Conservation (phyloP, 1,140 invertebrate genomes). For the Drosophila sproati region DNA sequence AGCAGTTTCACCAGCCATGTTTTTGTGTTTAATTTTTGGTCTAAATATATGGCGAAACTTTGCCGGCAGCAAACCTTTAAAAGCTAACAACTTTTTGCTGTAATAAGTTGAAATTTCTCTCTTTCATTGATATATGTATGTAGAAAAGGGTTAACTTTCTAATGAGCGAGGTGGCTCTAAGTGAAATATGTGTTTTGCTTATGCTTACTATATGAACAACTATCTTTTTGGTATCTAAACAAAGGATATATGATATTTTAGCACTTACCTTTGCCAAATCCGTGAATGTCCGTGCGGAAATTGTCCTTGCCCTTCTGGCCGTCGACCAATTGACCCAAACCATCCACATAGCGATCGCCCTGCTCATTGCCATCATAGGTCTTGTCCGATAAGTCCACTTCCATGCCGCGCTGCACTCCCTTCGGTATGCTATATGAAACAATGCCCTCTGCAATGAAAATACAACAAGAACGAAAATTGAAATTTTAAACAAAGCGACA, state of each 20-base stretch:
- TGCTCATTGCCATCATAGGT: conserved; percentile 96
- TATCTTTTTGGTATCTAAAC: not conserved
- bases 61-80: conserved; percentile 10
- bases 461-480: conserved; percentile 15
- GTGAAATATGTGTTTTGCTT: conserved; percentile 8
- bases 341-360: conserved; percentile 90
- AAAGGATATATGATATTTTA: not conserved
- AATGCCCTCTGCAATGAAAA: conserved; percentile 89
- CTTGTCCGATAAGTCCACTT: conserved; percentile 94
- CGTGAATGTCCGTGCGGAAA: conserved; percentile 90
- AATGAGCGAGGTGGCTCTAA: conserved; percentile 21
- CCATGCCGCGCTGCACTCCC: conserved; percentile 91
- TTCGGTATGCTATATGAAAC: conserved; percentile 93
- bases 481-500: conserved; percentile 36
- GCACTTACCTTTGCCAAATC: conserved; percentile 89
- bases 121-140: too few species aligned
- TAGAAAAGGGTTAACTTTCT: conserved; percentile 15
- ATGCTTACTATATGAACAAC: not conserved
- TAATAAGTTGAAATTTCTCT: too few species aligned
- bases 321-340: conserved; percentile 96
- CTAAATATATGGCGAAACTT: conserved; percentile 54
- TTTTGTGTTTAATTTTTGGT: not conserved
- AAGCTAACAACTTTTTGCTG: conserved; percentile 15
- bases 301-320: conserved; percentile 93
- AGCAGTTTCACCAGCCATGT: not conserved